A percentile compares a stretch with the other conserved stretches of the same genome.
These are phyloP conservation scores for Indri indri DNA, from an alignment of 2,113 vertebrate genomes.

Conservation along the genomic window DNA sequence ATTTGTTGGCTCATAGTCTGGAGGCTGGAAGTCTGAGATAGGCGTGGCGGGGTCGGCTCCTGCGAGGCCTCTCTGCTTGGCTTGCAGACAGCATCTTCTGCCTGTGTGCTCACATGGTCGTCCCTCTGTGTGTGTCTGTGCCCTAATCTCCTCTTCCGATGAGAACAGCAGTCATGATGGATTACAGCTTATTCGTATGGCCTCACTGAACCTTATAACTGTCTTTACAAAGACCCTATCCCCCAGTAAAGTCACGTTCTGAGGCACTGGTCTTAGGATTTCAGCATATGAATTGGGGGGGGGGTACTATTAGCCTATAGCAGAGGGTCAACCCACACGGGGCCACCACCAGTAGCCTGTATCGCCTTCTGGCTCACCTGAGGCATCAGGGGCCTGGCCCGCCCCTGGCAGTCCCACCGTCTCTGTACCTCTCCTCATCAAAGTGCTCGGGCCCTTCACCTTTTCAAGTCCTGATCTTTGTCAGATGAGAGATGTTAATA, in stretches of 20 bases:
- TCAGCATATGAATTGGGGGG: rapidly evolving
- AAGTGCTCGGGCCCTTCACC: not conserved
- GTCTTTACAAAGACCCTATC: not conserved
- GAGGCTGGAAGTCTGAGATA: not conserved
- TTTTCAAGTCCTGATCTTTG: not conserved
- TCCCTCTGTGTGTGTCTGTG: not conserved
- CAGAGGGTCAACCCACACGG: not conserved
- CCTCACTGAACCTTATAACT: not conserved
- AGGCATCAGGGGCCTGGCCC: not conserved
- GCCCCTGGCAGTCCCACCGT: not conserved
- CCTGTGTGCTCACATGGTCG: not conserved
- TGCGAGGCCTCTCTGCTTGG: not conserved
- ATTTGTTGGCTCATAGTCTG: not conserved
- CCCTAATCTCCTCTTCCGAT: not conserved
- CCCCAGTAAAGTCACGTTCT: not conserved
- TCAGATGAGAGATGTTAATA: not conserved
- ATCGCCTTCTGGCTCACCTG: no score
- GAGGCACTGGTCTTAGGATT: not conserved
- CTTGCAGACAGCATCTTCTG: not conserved
- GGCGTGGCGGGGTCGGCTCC: not conserved
- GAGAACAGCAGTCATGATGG: not conserved
- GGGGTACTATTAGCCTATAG: not conserved
- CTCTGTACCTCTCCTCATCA: not conserved
- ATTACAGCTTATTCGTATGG: not conserved
- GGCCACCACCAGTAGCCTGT: rapidly evolving